A percentile compares a stretch with the other conserved stretches of the same genome.
phyloP scores from a whole-genome alignment of 2,888 invertebrate species.

The Alentia gelatinosa region DNA sequence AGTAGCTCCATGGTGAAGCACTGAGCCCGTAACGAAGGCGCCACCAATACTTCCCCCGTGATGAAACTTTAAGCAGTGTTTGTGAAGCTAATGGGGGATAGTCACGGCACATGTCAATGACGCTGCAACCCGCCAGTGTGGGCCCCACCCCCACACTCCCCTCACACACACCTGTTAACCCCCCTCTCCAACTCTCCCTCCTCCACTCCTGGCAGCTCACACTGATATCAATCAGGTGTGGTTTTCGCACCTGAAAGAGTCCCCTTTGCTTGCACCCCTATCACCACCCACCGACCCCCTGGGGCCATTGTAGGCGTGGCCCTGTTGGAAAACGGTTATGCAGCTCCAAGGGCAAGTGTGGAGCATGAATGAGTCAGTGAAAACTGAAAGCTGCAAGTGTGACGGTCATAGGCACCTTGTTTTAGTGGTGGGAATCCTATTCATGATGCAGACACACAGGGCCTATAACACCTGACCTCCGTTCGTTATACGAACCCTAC shows the following conservation, averaged over 20 bases:
- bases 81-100: slow-evolving; percentile 5
- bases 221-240: background rate
- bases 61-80: slow-evolving; percentile 38
- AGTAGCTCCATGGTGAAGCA: background rate
- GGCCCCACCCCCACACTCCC: background rate
- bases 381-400: background rate
- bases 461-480: too few relatives aligned
- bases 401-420: background rate
- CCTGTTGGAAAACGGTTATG: background rate
- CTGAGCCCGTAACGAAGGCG: background rate
- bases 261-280: background rate
- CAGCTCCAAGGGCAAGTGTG: background rate
- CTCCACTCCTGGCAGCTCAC: background rate
- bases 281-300: background rate
- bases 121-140: background rate
- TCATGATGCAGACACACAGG: too few relatives aligned
- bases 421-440: background rate
- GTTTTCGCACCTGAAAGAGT: background rate
- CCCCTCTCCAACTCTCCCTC: background rate
- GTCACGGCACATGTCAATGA: slow-evolving; percentile 24
- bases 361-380: background rate
- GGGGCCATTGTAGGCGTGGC: background rate
- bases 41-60: background rate
- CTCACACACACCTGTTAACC: background rate
- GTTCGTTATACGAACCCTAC: too few relatives aligned